Conservation (phyloP, 2,888 invertebrate species). For the Pollenia labialis region DNA sequence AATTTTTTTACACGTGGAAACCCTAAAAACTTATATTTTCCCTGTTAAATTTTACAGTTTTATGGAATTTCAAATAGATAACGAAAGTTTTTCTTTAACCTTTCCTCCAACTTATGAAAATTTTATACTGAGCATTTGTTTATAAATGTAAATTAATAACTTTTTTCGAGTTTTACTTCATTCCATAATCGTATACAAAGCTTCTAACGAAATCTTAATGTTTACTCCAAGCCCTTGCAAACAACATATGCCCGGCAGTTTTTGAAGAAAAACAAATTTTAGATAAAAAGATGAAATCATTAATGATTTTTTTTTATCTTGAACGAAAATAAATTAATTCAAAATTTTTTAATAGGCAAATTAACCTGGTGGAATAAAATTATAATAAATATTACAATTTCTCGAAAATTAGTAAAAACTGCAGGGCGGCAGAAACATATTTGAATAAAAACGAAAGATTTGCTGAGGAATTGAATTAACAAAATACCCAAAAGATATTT, state of each 20-base stretch:
- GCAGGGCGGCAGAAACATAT: neutral
- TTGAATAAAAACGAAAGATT: slow-evolving; percentile 30
- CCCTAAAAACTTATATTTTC: no score
- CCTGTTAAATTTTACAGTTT: no score
- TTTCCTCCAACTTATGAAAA: neutral
- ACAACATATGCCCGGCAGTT: no score
- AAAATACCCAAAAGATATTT: slow-evolving; percentile 53
- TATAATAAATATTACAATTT: neutral
- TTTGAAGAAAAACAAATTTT: no score
- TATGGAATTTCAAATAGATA: neutral
- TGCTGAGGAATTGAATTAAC: slow-evolving; percentile 57
- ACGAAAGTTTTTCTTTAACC: slow-evolving; percentile 31
- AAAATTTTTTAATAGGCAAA: neutral
- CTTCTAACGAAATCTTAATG: neutral
- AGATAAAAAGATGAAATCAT: no score
- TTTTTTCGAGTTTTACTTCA: slow-evolving; percentile 22
- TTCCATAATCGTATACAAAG: slow-evolving; percentile 28
- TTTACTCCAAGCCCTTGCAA: neutral
- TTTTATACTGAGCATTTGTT: neutral
- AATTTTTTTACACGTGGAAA: no score
- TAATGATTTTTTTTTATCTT: no score
- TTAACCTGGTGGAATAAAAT: neutral
- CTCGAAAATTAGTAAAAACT: neutral
- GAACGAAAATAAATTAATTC: no score
- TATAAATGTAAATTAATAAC: slow-evolving; percentile 19